phyloP scores from a whole-genome alignment of 2,113 vertebrate species.

The Mormyrus iriodes region DNA sequence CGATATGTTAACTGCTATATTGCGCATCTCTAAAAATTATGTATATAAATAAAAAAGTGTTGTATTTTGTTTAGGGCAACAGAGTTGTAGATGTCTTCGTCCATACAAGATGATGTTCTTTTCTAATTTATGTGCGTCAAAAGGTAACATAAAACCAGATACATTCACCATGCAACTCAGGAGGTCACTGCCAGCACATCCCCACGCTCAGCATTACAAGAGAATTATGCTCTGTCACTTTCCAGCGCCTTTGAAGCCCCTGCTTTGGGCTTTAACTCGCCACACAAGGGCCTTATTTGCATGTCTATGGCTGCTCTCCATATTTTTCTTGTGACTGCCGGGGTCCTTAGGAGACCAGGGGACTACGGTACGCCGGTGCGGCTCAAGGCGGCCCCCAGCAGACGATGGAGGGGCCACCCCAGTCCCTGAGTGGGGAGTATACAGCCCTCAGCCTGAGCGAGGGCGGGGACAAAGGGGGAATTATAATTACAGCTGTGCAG shows the following conservation, averaged over 20 bases:
- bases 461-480: neutral
- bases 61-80: neutral
- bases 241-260: neutral
- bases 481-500: neutral
- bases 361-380: neutral
- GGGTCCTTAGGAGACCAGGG: neutral
- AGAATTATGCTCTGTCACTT: neutral
- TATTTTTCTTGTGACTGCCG: neutral
- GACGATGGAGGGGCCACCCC: neutral
- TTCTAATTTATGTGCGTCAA: neutral
- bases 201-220: neutral
- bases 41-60: neutral
- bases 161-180: neutral
- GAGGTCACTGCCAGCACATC: neutral
- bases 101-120: neutral
- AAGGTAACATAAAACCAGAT: neutral
- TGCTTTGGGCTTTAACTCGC: neutral
- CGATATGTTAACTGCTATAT: neutral
- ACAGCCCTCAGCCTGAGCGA: too few species aligned
- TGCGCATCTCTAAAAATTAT: neutral
- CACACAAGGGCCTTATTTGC: neutral
- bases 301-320: neutral
- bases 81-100: neutral
- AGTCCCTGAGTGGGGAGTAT: neutral
- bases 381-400: neutral